Conservation (phyloP, 2,888 invertebrate genomes). For the Coelopa pilipes region DNA sequence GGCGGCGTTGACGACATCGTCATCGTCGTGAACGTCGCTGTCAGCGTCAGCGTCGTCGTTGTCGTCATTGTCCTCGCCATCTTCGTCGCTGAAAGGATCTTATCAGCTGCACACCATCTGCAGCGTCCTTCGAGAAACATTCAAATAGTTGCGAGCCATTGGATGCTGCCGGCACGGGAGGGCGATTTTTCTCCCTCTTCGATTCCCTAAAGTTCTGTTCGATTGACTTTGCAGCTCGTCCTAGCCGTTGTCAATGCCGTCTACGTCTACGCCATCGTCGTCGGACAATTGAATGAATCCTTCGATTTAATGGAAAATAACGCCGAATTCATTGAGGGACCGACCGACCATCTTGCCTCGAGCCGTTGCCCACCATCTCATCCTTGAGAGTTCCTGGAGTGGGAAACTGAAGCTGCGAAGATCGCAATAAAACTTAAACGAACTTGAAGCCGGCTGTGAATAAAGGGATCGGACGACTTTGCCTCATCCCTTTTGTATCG, state of each 20-base stretch:
- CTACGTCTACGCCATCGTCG: background rate
- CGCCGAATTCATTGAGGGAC: constrained; percentile 15
- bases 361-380: background rate
- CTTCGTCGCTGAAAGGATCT: background rate
- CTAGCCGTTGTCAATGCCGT: background rate
- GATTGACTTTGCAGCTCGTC: constrained; percentile 25
- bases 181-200: background rate
- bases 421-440: constrained; percentile 5
- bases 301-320: constrained; percentile 28
- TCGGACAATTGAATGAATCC: constrained; percentile 23
- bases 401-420: background rate
- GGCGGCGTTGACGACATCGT: constrained; percentile 21
- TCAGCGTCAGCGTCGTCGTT: background rate
- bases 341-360: background rate
- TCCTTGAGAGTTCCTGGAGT: background rate
- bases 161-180: background rate
- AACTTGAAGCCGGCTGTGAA: background rate
- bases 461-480: too few relatives aligned
- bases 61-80: background rate
- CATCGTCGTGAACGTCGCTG: background rate
- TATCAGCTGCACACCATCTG: constrained; percentile 26
- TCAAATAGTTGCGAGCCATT: constrained; percentile 8
- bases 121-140: constrained; percentile 9
- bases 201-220: constrained; percentile 2
- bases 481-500: too few relatives aligned